Evolutionary conservation across 2,113 vertebrate species (phyloP).

Genomic region (Sinocyclocheilus anophthalmus): DNA sequence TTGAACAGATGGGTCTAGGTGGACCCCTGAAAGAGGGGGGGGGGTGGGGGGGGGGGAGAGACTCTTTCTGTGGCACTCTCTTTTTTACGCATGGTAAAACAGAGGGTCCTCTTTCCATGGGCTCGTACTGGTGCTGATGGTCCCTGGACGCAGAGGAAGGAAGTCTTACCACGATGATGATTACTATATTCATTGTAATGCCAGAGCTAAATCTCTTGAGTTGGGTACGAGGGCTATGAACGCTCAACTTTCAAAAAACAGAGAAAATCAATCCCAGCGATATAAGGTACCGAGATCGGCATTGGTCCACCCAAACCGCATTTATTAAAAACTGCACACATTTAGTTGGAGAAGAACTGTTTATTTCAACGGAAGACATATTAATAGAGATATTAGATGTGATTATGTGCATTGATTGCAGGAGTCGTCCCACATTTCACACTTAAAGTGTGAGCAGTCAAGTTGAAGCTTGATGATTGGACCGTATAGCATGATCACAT

Average conservation of each 20-base stretch:
- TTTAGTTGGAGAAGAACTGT: neutral
- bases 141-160: conserved; percentile 70
- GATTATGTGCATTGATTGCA: too few relatives aligned
- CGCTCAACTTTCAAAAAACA: conserved; percentile 45
- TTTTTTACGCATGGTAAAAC: too few relatives aligned
- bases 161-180: conserved; percentile 72
- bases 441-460: too few relatives aligned
- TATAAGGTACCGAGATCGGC: neutral
- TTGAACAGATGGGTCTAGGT: neutral
- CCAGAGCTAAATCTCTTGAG: conserved; percentile 52
- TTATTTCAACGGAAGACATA: too few relatives aligned
- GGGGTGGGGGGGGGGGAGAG: too few relatives aligned
- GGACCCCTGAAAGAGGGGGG: too few relatives aligned
- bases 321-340: neutral
- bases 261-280: neutral
- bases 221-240: neutral
- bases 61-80: too few relatives aligned
- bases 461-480: too few relatives aligned
- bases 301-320: neutral
- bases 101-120: conserved; percentile 46
- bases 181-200: too few relatives aligned
- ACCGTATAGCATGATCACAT: too few relatives aligned
- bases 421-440: too few relatives aligned
- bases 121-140: conserved; percentile 46
- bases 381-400: too few relatives aligned